Percentiles rank a stretch among this genome's conserved stretches.
These are phyloP conservation scores for Alfaro cultratus DNA, from an alignment of 2,797 vertebrate genomes.

Conservation along the genomic window DNA sequence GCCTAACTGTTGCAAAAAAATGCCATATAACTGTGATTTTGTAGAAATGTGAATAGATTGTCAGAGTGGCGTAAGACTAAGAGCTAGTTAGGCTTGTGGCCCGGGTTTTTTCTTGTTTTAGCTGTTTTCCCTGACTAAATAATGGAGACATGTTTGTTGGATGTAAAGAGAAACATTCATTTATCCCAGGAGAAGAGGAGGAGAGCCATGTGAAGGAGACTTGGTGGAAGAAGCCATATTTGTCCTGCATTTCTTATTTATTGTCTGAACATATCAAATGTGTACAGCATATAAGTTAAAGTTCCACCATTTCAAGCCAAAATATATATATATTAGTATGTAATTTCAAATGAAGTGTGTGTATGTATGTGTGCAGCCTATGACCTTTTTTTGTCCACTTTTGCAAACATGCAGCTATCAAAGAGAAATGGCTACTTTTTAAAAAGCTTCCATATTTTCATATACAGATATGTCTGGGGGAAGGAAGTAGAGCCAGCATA, in stretches of 20 bases:
- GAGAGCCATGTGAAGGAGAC: not conserved
- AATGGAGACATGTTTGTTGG: not conserved
- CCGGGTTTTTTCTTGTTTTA: not conserved
- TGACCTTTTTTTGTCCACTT: not conserved
- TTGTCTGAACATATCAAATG: constrained; percentile 35
- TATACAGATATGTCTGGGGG: not conserved
- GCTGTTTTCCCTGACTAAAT: not conserved
- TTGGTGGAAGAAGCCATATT: constrained; percentile 41
- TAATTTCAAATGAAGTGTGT: constrained; percentile 20
- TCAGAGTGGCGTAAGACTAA: not conserved
- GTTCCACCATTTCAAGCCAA: constrained; percentile 4
- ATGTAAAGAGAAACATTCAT: not conserved
- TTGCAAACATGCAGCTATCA: not conserved
- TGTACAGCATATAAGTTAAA: constrained; percentile 38
- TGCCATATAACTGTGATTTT: not conserved
- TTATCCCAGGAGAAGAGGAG: not conserved
- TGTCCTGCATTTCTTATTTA: constrained; percentile 41
- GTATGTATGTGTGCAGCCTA: not conserved
- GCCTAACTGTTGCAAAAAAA: not conserved
- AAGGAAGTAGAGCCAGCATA: not conserved
- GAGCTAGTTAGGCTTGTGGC: not conserved
- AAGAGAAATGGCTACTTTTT: not conserved
- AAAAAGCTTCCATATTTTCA: not conserved
- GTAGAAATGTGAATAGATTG: not conserved
- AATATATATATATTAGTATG: constrained; percentile 13